Conservation (phyloP, 2,888 invertebrate species). For the Apamea sordens region DNA sequence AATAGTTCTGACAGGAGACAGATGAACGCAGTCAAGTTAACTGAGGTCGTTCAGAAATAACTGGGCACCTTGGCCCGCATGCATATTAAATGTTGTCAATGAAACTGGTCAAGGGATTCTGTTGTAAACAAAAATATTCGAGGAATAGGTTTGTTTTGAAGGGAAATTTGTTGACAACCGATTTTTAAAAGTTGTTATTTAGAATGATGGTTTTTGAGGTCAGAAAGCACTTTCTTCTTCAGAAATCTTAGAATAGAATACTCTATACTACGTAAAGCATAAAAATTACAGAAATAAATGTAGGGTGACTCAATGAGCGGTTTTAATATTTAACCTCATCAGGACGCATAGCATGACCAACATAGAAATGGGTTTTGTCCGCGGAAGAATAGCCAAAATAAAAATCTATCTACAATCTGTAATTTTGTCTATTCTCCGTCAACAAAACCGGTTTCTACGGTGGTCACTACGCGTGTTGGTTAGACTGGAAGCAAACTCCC, state of each 20-base stretch:
- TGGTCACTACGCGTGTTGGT: too few species aligned
- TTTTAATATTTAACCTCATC: not conserved
- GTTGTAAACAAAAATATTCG: conserved; percentile 46
- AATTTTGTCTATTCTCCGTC: not conserved
- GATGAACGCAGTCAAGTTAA: conserved; percentile 32
- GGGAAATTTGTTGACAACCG: not conserved
- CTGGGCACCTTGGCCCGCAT: conserved; percentile 55
- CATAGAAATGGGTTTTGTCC: too few species aligned
- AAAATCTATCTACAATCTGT: too few species aligned
- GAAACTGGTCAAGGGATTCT: conserved; percentile 45
- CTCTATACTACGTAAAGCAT: too few species aligned
- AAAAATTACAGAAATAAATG: too few species aligned
- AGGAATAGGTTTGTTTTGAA: not conserved
- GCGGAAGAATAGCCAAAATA: too few species aligned
- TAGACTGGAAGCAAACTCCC: not conserved
- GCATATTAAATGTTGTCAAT: conserved; percentile 33
- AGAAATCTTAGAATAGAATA: not conserved
- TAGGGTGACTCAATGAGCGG: too few species aligned
- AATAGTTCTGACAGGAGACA: conserved; percentile 30
- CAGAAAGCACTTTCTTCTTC: not conserved
- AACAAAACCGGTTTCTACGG: not conserved
- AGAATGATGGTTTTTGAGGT: not conserved
- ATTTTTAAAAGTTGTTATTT: not conserved
- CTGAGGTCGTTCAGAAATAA: conserved; percentile 56
- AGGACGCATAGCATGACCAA: too few species aligned